Base-by-base conservation (phyloP, 2,113 vertebrate genomes). In the Speoplatyrhinus poulsoni region DNA sequence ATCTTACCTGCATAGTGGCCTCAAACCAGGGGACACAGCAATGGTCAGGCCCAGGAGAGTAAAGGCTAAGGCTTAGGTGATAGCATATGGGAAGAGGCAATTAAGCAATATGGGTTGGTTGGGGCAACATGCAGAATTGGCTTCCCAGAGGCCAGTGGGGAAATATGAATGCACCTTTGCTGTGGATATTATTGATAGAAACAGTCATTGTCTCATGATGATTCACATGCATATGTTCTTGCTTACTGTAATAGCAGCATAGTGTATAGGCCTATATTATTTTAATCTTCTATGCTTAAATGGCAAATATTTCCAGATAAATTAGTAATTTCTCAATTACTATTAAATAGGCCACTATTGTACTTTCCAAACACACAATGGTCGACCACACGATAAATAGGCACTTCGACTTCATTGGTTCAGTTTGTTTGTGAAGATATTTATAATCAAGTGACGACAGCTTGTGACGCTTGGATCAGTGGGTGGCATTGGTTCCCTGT, bases 21-120 rank as follows among this genome's bases (percentile, higher is more conserved):
- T 12, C 55, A 69, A 63, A 69, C 55, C 54, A 65, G 17, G 15
- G 47, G 63, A 56, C 26, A 26, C 26, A 26, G 46, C 70, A 70
- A 70, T 53, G 9, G 13, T 52, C 32, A 65, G 62, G 68, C 85
- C 82, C 80, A 77, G 62, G 58, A 48, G 59, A 83, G 61, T 65
- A 82, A 76, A 72, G 74, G 72, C 73, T 70, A 67, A 9, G 46
- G 64, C 63, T 64, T 65, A 12, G 17, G 48, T 72, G 72, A 62
- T 48, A 53, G 3, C 19, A 54, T 17, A 5, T 67, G 50, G 33
- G 11, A 13, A 54, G 26, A 8, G 16, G 17, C 32, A 57, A 26
- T 26, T 26, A 26, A 15, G 10, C 13, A 15, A 11, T 4, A 52
- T 52, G 49, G 3, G 26, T 26, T 26, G 26, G 26, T 26, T 26